A percentile compares a stretch with the other conserved stretches of the same genome.
These are phyloP conservation scores for Phylloscopus trochilus DNA, from an alignment of 2,113 vertebrate species.

Conservation along the genomic window DNA sequence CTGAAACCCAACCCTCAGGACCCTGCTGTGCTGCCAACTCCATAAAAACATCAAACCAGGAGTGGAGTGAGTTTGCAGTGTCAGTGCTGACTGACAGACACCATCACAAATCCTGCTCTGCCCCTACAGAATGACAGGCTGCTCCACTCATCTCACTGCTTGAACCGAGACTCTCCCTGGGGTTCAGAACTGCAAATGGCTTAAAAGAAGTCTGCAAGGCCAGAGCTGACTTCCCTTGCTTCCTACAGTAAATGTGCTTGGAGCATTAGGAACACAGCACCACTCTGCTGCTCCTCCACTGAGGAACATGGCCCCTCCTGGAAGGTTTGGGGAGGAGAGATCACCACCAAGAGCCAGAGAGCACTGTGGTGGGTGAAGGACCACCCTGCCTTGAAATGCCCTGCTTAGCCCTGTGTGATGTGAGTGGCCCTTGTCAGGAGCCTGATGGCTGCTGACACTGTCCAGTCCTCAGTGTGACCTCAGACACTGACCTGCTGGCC, in stretches of 20 bases:
- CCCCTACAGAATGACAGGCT: neutral
- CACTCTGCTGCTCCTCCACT: fast-evolving
- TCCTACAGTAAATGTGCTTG: neutral
- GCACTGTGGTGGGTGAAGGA: fast-evolving
- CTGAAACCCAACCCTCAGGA: neutral
- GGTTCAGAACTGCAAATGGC: neutral
- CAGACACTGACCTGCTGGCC: neutral
- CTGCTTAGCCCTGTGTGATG: neutral
- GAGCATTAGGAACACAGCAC: neutral
- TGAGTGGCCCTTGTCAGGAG: neutral
- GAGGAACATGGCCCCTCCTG: neutral
- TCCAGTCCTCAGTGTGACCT: neutral
- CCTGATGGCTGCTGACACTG: neutral
- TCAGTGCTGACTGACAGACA: fast-evolving
- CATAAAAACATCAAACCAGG: neutral
- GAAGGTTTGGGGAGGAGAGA: neutral
- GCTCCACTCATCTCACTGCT: neutral
- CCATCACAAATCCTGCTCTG: neutral
- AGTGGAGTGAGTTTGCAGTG: neutral
- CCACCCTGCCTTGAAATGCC: neutral
- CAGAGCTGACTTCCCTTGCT: neutral
- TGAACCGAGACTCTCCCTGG: neutral
- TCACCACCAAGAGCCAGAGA: neutral
- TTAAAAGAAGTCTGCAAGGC: neutral
- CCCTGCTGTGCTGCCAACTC: neutral